These are phyloP conservation scores for Hypolimnas misippus DNA, from an alignment of 2,888 invertebrate genomes.

Conservation along the genomic window DNA sequence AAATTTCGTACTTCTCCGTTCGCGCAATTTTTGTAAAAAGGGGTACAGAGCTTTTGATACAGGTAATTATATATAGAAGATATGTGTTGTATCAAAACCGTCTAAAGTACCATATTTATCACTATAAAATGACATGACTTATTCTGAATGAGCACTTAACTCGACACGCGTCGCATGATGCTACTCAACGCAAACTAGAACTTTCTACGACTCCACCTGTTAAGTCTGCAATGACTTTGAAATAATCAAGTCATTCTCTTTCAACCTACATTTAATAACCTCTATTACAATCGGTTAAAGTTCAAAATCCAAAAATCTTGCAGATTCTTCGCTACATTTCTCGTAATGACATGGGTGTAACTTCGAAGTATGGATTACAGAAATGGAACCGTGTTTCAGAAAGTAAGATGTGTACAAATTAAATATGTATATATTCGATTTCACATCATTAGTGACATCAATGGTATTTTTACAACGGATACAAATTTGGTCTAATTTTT, in stretches of 20 bases:
- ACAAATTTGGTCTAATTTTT: not conserved
- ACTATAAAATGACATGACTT: not conserved
- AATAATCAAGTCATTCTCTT: conserved; percentile 2
- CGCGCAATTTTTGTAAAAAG: too few relatives aligned
- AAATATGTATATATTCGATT: not conserved
- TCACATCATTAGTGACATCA: not conserved
- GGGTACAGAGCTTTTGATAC: too few relatives aligned
- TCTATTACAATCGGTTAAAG: not conserved
- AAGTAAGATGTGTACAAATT: not conserved
- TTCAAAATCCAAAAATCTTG: not conserved
- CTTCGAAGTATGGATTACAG: not conserved
- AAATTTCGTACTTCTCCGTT: too few relatives aligned
- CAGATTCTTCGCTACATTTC: not conserved
- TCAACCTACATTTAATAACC: not conserved
- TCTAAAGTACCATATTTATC: not conserved
- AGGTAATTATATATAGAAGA: too few relatives aligned
- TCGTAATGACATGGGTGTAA: not conserved
- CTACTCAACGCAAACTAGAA: conserved; percentile 43
- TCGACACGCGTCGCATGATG: conserved; percentile 15
- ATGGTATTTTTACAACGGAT: not conserved
- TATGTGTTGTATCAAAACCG: too few relatives aligned
- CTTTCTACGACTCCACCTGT: conserved; percentile 57
- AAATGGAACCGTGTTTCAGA: not conserved
- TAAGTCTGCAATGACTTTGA: conserved; percentile 51
- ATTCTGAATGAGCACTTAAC: not conserved